Evolutionary conservation across 2,113 vertebrate genomes (phyloP).

Genomic region (Pseudorectes ferrugineus): DNA sequence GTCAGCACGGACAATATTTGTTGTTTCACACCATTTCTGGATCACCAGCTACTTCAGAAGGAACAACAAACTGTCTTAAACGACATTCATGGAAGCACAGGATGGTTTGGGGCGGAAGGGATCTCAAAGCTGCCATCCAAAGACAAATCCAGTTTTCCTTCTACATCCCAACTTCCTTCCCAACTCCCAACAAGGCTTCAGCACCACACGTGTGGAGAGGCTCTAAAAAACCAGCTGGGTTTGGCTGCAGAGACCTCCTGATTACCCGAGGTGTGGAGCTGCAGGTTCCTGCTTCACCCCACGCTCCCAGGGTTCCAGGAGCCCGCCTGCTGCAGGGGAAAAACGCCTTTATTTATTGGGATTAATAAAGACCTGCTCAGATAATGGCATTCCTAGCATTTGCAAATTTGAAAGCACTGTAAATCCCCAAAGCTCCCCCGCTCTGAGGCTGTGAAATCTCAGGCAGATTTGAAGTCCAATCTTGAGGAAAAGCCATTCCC

Average conservation of each 20-base stretch:
- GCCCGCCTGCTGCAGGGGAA: background rate
- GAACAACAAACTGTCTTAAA: background rate
- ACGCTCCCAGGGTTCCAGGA: background rate
- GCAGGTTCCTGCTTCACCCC: background rate
- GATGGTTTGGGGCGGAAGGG: background rate
- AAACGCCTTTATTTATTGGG: constrained; percentile 27
- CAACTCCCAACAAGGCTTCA: background rate
- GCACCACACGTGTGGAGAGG: rapidly evolving
- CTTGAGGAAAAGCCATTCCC: background rate
- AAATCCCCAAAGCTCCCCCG: constrained; percentile 25
- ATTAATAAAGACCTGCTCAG: constrained; percentile 36
- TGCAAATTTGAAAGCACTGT: constrained; percentile 28
- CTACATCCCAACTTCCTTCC: background rate
- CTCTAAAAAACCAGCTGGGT: background rate
- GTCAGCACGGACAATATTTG: rapidly evolving
- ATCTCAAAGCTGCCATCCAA: background rate
- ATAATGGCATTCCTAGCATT: constrained; percentile 29
- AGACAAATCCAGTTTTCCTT: background rate
- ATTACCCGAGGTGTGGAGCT: background rate
- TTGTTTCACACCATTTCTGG: rapidly evolving
- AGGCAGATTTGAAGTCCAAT: constrained; percentile 41
- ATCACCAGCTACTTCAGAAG: no score
- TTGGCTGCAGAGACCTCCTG: background rate
- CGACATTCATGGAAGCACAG: rapidly evolving
- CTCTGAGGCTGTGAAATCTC: constrained; percentile 30